phyloP scores from a whole-genome alignment of 2,888 invertebrate genomes.

The Cordilura impudica region DNA sequence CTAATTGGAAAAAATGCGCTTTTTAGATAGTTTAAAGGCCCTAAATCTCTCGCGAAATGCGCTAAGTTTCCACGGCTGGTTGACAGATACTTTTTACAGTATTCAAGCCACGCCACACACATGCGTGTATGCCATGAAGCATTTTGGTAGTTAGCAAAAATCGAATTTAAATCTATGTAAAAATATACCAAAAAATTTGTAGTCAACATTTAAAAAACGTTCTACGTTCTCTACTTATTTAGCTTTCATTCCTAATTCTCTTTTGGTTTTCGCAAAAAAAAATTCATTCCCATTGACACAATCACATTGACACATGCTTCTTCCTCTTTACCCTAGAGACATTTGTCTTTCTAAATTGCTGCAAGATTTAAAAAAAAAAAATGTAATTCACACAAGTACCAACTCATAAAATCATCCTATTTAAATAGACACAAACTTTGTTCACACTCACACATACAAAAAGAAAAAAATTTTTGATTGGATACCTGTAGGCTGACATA shows the following conservation, averaged over 20 bases:
- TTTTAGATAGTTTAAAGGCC: no score
- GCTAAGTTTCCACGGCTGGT: no score
- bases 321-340: constrained; percentile 50
- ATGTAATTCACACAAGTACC: constrained; percentile 9
- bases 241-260: background rate
- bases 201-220: no score
- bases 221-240: background rate
- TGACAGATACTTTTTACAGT: no score
- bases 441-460: constrained; percentile 11
- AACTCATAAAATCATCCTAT: constrained; percentile 39
- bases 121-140: no score
- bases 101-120: no score
- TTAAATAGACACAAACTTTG: constrained; percentile 33
- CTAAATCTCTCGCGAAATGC: no score
- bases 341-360: constrained; percentile 41
- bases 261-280: constrained; percentile 17
- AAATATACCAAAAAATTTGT: no score
- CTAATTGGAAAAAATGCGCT: no score
- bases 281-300: constrained; percentile 46
- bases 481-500: constrained; percentile 41
- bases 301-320: constrained; percentile 55
- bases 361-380: constrained; percentile 23
- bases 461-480: constrained; percentile 8
- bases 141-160: no score
- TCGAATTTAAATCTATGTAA: no score